Evolutionary conservation across 1,140 invertebrate genomes (phyloP).

Genomic region (Archivesica marissinica): DNA sequence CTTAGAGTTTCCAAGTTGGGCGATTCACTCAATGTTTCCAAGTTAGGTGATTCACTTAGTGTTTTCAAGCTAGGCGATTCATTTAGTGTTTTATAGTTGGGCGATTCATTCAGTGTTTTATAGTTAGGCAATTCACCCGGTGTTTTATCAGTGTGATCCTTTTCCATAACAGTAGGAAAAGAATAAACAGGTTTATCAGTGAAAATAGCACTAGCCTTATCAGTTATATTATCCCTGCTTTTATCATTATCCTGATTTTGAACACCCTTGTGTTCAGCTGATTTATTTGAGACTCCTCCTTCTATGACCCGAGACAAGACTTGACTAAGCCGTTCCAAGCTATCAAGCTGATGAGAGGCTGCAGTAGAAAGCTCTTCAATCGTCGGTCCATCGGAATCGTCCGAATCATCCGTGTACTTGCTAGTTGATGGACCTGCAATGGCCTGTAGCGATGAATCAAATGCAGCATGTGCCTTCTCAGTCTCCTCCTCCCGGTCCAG

Average conservation of each 20-base stretch:
- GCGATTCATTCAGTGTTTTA: slow-evolving; percentile 39
- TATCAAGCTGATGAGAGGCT: slow-evolving; percentile 49
- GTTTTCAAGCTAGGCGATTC: too few species aligned
- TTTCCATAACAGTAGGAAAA: background rate
- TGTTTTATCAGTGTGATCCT: slow-evolving; percentile 6
- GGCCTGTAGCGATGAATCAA: slow-evolving; percentile 35
- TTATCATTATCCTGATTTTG: slow-evolving; percentile 40
- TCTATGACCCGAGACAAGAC: slow-evolving; percentile 53
- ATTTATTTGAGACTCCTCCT: background rate
- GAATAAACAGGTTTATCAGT: slow-evolving; percentile 21
- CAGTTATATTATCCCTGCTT: slow-evolving; percentile 26
- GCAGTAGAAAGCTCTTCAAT: slow-evolving; percentile 48
- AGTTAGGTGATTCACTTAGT: slow-evolving; percentile 14
- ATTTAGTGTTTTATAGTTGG: too few species aligned
- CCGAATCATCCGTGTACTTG: slow-evolving; percentile 36
- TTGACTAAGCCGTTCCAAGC: slow-evolving; percentile 49
- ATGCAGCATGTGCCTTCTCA: slow-evolving; percentile 36
- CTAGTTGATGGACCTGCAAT: slow-evolving; percentile 29
- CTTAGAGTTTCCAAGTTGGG: background rate
- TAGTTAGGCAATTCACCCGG: slow-evolving; percentile 15
- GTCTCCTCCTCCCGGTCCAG: slow-evolving; percentile 50
- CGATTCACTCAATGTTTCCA: slow-evolving; percentile 41
- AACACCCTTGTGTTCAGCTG: slow-evolving; percentile 12
- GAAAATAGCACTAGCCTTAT: background rate
- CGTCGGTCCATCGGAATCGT: slow-evolving; percentile 43